These are phyloP conservation scores for Strigops habroptila DNA, from an alignment of 2,113 vertebrate genomes.

Conservation along the genomic window DNA sequence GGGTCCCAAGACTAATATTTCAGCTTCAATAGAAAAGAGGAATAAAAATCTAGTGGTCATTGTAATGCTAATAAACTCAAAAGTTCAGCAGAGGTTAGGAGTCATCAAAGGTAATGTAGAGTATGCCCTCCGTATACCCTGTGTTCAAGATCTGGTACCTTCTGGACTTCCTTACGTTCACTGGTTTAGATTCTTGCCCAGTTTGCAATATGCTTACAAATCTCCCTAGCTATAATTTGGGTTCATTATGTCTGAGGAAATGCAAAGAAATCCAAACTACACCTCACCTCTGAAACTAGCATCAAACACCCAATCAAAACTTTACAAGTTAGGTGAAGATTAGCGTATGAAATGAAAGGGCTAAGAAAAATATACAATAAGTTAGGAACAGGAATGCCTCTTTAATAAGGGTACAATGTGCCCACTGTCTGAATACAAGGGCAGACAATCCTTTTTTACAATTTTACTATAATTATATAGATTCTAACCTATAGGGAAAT, in stretches of 20 bases:
- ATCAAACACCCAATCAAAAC: slow-evolving; percentile 50
- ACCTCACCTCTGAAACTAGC: neutral
- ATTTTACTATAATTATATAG: slow-evolving; percentile 52
- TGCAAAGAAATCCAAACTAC: slow-evolving; percentile 39
- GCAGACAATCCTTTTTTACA: slow-evolving; percentile 18
- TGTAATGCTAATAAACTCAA: neutral
- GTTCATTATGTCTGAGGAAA: neutral
- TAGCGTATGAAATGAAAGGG: neutral
- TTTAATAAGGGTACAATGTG: slow-evolving; percentile 14
- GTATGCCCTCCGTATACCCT: neutral
- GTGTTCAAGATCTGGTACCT: neutral
- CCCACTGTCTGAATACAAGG: slow-evolving; percentile 40
- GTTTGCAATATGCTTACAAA: neutral
- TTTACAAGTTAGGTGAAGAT: slow-evolving; percentile 53
- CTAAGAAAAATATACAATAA: slow-evolving; percentile 54
- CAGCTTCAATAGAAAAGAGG: neutral
- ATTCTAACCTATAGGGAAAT: slow-evolving; percentile 52
- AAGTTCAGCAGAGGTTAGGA: neutral
- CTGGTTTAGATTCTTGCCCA: neutral
- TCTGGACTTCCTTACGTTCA: neutral
- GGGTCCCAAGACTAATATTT: slow-evolving; percentile 1
- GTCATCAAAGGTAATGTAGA: neutral
- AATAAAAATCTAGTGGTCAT: slow-evolving; percentile 4
- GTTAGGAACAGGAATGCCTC: neutral
- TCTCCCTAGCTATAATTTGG: neutral